phyloP scores from a whole-genome alignment of 2,888 invertebrate genomes.

The Homarus gammarus region DNA sequence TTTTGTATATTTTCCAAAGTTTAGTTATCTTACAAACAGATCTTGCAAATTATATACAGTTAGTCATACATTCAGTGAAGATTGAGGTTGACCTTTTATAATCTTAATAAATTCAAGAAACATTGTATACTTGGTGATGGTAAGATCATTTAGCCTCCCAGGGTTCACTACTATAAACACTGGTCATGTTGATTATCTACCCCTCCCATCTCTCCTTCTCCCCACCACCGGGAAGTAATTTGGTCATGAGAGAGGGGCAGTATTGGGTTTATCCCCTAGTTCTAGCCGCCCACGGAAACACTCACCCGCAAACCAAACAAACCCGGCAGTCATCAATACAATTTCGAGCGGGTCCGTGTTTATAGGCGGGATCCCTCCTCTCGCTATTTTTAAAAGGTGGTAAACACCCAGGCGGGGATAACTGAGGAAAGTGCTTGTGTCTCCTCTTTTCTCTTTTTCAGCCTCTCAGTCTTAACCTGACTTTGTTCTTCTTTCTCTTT shows the following conservation, averaged over 20 bases:
- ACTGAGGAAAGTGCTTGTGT: not conserved
- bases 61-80: too few species aligned
- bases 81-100: too few species aligned
- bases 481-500: conserved; percentile 27
- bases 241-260: conserved; percentile 4
- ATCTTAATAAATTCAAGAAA: too few species aligned
- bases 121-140: too few species aligned
- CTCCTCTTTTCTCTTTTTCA: conserved; percentile 33
- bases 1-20: too few species aligned
- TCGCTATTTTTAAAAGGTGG: not conserved
- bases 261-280: not conserved
- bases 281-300: not conserved
- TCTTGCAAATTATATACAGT: too few species aligned
- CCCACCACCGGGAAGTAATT: not conserved
- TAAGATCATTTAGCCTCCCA: not conserved
- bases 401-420: not conserved
- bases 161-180: conserved; percentile 11
- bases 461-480: conserved; percentile 14
- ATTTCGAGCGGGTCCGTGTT: conserved; percentile 2
- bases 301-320: conserved; percentile 8
- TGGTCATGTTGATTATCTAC: not conserved
- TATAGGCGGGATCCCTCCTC: not conserved
- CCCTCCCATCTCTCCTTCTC: not conserved
- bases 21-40: too few species aligned
- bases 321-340: conserved; percentile 4